phyloP scores from a whole-genome alignment of 2,113 vertebrate genomes.

The Scomber japonicus region DNA sequence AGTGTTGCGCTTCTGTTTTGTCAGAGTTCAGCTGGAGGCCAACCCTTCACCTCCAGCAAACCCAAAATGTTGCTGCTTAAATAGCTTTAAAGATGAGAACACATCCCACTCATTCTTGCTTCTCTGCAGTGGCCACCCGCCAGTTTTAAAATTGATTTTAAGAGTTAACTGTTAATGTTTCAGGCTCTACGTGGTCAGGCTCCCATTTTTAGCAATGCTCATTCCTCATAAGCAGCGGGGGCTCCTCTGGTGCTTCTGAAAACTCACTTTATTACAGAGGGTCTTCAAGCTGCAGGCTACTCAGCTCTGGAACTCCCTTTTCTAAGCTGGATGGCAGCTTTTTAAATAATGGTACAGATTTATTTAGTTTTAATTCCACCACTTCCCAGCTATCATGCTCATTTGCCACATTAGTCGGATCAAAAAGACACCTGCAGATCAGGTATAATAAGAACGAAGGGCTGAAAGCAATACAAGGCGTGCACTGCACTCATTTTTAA shows the following conservation, averaged over 20 bases:
- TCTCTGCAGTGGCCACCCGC: background rate
- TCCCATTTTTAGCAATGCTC: slow-evolving; percentile 15
- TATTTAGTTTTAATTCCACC: background rate
- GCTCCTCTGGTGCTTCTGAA: slow-evolving; percentile 12
- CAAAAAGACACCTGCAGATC: too few relatives aligned
- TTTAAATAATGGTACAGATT: background rate
- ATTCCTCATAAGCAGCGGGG: slow-evolving; percentile 8
- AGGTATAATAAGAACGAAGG: background rate
- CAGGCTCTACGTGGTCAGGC: background rate
- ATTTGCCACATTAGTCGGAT: background rate
- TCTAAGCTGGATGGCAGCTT: background rate
- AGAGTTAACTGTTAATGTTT: slow-evolving; percentile 4
- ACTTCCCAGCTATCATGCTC: background rate
- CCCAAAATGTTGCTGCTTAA: slow-evolving; percentile 23
- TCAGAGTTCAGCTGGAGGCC: slow-evolving; percentile 16
- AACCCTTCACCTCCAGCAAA: slow-evolving; percentile 2
- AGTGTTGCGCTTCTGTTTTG: background rate
- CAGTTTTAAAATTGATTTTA: slow-evolving; percentile 18
- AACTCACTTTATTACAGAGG: background rate
- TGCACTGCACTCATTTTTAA: background rate
- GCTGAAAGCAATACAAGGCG: background rate
- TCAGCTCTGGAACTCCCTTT: background rate
- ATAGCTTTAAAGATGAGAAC: slow-evolving; percentile 14
- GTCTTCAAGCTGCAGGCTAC: background rate
- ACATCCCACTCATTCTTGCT: background rate